phyloP scores from a whole-genome alignment of 2,797 vertebrate genomes.

The Silurus aristotelis region DNA sequence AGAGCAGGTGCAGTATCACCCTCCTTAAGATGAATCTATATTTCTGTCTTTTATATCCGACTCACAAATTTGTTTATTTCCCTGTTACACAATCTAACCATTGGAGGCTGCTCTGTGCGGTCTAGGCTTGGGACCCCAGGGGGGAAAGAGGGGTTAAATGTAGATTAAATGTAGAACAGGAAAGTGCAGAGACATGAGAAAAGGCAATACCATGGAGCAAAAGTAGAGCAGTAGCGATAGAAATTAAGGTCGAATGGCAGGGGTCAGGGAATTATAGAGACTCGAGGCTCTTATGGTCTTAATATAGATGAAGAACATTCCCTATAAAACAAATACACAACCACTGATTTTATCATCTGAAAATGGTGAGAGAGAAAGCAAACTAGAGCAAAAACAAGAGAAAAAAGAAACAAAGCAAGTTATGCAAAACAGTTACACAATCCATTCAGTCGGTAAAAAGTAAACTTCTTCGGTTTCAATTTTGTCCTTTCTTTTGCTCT shows the following conservation, averaged over 20 bases:
- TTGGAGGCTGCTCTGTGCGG: neutral
- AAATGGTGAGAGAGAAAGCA: conserved; percentile 31
- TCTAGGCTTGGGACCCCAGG: neutral
- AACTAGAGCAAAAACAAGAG: neutral
- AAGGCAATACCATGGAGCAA: conserved; percentile 8
- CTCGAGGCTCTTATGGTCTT: conserved; percentile 33
- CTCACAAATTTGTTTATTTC: conserved; percentile 34
- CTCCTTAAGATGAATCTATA: conserved; percentile 2
- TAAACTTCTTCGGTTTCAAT: conserved; percentile 57
- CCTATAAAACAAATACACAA: conserved; percentile 18
- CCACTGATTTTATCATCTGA: conserved; percentile 18
- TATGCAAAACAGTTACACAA: conserved; percentile 59
- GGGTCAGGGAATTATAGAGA: conserved; percentile 33
- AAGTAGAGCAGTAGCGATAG: conserved; percentile 15
- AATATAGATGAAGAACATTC: neutral
- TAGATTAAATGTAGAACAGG: conserved; percentile 7
- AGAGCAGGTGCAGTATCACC: conserved; percentile 11
- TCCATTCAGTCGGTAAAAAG: conserved; percentile 63
- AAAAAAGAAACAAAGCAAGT: conserved; percentile 21
- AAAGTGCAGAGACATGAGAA: conserved; percentile 13
- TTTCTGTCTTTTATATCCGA: conserved; percentile 48
- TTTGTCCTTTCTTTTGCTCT: conserved; percentile 40
- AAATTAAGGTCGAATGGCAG: conserved; percentile 21
- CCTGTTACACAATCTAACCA: conserved; percentile 36
- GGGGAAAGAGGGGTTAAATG: neutral